Evolutionary conservation across 2,113 vertebrate species (phyloP).

Genomic region (Tympanuchus pallidicinctus): DNA sequence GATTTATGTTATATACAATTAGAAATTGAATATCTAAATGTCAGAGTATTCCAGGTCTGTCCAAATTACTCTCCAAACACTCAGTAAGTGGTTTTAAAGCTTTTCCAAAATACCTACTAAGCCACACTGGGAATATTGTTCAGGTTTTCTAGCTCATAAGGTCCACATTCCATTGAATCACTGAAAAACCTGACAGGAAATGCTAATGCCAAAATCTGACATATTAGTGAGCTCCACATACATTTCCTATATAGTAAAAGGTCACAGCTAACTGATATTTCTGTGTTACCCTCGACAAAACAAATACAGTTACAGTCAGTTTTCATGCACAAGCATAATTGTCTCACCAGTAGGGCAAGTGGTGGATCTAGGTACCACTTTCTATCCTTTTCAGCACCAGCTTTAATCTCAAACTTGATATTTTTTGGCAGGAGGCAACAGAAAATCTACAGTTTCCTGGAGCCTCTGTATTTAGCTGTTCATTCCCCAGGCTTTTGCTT

Average conservation of each 20-base stretch:
- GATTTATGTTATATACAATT: neutral
- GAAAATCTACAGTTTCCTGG: neutral
- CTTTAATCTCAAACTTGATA: neutral
- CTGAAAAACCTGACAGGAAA: neutral
- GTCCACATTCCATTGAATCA: neutral
- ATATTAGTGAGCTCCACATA: neutral
- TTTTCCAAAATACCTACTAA: neutral
- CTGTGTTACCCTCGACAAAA: neutral
- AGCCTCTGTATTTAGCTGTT: rapidly evolving
- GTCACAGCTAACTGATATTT: neutral
- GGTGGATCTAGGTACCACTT: neutral
- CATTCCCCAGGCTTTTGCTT: neutral
- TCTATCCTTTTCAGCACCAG: neutral
- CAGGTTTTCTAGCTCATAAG: neutral
- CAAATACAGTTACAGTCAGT: neutral
- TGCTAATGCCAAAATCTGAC: neutral
- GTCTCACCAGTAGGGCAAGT: neutral
- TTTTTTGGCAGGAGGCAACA: neutral
- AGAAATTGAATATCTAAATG: neutral
- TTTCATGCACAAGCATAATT: neutral
- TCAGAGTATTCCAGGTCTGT: neutral
- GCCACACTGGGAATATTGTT: neutral
- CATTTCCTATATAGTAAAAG: rapidly evolving
- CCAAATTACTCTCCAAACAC: neutral
- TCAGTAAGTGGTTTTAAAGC: slow-evolving; percentile 2